Evolutionary conservation across 2,888 invertebrate genomes (phyloP), one percentile per base, ranked within the genome.

Genomic region (Isotomurus palustris): DNA sequence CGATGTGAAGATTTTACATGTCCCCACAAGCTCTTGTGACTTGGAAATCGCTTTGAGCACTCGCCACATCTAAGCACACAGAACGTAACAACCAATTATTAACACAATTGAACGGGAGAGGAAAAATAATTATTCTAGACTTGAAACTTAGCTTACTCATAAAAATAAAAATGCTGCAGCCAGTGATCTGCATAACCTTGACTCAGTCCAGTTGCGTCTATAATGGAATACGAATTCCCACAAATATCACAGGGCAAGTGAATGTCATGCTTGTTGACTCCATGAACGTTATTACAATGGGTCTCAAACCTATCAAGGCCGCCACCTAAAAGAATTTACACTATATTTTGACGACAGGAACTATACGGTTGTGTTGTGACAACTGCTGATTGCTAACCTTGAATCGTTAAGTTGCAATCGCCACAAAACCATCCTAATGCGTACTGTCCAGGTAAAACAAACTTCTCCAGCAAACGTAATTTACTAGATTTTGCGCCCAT

Each of bases 201-300:
- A 5, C 56, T 56, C 19, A 56, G 32, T 17, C 56, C 61, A 19
- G 54, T 50, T 5, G 29, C 29, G 14, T 59, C 62, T 10, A 28
- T 32, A 12, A 59, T 27, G 14, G 36, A 29, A 28, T 55, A 67
- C 4, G 52, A 49, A n/a, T 48, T 49, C 12, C 62, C 61, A 53
- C 67, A 67, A 19, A 65, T 56, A 55, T 65, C 65, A 55, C 67
- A 67, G 21, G 65, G 67, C 28, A 41, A 67, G 3, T 51, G 38
- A 14, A 67, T 56, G n/a, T 64, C 60, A 3, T 58, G 52, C 8
- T 22, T 6, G n/a, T n/a, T n/a, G n/a, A n/a, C n/a, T n/a, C n/a
- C n/a, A n/a, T n/a, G n/a, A n/a, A n/a, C n/a, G n/a, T n/a, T n/a
- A n/a, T n/a, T n/a, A n/a, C n/a, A n/a, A n/a, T n/a, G n/a, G n/a